These are phyloP conservation scores for Andrena flavipes DNA, from an alignment of 2,888 invertebrate genomes.

Conservation along the genomic window DNA sequence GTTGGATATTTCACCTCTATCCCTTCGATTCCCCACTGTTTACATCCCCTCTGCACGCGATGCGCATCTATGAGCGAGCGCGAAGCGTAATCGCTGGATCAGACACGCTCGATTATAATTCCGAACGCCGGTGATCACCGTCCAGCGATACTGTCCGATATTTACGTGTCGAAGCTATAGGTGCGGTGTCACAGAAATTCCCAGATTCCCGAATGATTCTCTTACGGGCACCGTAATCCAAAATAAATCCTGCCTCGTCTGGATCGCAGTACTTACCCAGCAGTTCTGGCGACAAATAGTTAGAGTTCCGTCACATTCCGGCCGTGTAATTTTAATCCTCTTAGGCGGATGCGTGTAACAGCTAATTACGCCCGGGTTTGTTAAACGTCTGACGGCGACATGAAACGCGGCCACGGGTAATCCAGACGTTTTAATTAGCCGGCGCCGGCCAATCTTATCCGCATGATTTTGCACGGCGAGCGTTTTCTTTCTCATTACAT, in stretches of 20 bases:
- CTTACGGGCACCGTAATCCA: not conserved
- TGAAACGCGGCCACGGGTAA: constrained; percentile 52
- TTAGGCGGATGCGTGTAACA: constrained; percentile 48
- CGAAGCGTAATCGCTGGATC: not conserved
- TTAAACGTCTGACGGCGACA: constrained; percentile 36
- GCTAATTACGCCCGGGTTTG: constrained; percentile 41
- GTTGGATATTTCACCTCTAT: not conserved
- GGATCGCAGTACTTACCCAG: not conserved
- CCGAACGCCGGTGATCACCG: not conserved
- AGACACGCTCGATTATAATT: not conserved
- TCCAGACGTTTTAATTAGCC: constrained; percentile 62
- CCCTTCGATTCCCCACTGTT: not conserved
- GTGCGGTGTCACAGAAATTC: not conserved
- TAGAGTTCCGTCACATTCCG: constrained; percentile 33
- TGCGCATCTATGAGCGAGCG: constrained; percentile 1
- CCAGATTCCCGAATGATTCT: not conserved
- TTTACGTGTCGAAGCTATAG: not conserved
- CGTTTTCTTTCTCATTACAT: constrained; percentile 61
- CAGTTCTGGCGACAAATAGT: constrained; percentile 43
- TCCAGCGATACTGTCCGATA: not conserved
- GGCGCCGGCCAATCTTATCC: constrained; percentile 57
- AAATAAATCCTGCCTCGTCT: not conserved
- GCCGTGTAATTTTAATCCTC: constrained; percentile 57
- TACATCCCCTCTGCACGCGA: not conserved
- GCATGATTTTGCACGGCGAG: constrained; percentile 49